phyloP scores from a whole-genome alignment of 2,113 vertebrate genomes.

The Mola mola region DNA sequence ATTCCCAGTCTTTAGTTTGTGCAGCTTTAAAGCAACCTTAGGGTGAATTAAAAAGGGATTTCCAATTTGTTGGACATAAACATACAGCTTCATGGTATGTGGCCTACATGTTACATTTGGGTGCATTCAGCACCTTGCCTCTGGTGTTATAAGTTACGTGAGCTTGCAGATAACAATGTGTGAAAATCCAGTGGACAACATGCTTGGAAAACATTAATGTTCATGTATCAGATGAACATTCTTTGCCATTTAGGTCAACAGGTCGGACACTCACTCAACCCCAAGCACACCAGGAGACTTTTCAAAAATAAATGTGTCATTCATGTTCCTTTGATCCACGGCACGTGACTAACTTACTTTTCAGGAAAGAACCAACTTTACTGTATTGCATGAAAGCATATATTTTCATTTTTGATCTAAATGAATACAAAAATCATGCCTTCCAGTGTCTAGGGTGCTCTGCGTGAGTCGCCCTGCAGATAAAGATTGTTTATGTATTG shows the following conservation, averaged over 20 bases:
- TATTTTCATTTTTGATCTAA: constrained; percentile 20
- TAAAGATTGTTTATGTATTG: constrained; percentile 13
- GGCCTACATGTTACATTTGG: too few relatives aligned
- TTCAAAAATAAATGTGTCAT: constrained; percentile 30
- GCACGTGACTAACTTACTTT: constrained; percentile 53
- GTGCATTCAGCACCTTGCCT: too few relatives aligned
- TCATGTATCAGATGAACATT: constrained; percentile 39
- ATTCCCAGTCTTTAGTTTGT: not conserved
- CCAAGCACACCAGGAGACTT: constrained; percentile 5
- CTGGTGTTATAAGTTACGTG: not conserved
- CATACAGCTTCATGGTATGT: not conserved
- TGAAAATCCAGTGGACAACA: constrained; percentile 34
- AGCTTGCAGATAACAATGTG: not conserved
- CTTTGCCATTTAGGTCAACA: constrained; percentile 13
- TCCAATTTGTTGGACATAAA: not conserved
- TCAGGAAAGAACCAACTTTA: not conserved
- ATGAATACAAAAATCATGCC: constrained; percentile 6
- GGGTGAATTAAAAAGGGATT: not conserved
- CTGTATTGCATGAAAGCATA: not conserved
- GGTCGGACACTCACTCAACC: not conserved
- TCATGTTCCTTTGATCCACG: constrained; percentile 25
- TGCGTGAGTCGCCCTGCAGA: constrained; percentile 1
- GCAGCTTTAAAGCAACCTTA: not conserved
- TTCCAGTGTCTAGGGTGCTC: not conserved
- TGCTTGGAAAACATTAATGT: constrained; percentile 21